Conservation (phyloP, 2,888 invertebrate genomes). For the Gari tellinella region DNA sequence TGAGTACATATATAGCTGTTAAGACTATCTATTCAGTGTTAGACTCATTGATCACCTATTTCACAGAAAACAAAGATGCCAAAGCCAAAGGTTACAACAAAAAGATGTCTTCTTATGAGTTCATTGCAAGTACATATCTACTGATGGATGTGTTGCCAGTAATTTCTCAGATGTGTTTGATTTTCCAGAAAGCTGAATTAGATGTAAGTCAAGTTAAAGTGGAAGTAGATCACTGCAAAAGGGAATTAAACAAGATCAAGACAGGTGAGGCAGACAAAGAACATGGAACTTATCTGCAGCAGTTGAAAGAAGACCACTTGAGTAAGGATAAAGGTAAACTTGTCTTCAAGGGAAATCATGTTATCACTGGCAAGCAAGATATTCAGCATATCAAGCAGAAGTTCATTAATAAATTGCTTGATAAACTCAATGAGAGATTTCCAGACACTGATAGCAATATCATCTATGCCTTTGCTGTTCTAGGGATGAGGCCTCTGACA, state of each 20-base stretch:
- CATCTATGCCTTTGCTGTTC: slow-evolving; percentile 20
- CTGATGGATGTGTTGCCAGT: slow-evolving; percentile 25
- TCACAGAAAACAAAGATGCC: slow-evolving; percentile 19
- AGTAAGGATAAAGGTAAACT: slow-evolving; percentile 10
- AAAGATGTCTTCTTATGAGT: slow-evolving; percentile 24
- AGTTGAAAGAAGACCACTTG: slow-evolving; percentile 6
- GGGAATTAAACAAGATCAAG: slow-evolving; percentile 8
- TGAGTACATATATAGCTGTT: slow-evolving; percentile 24
- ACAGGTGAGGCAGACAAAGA: slow-evolving; percentile 7
- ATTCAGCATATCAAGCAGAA: slow-evolving; percentile 19
- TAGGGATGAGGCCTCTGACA: slow-evolving; percentile 24
- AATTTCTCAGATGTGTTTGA: slow-evolving; percentile 16
- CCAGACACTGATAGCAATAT: slow-evolving; percentile 24
- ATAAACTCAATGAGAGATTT: slow-evolving; percentile 24
- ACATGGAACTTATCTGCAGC: slow-evolving; percentile 4
- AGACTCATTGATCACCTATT: slow-evolving; percentile 25
- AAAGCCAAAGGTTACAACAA: slow-evolving; percentile 34
- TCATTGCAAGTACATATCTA: slow-evolving; percentile 20
- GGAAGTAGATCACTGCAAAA: slow-evolving; percentile 12
- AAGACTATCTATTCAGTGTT: slow-evolving; percentile 31
- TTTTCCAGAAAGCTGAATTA: slow-evolving; percentile 19
- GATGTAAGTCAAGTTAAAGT: slow-evolving; percentile 25
- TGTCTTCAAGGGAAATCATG: slow-evolving; percentile 25
- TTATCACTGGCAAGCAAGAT: slow-evolving; percentile 19
- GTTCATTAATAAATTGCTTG: slow-evolving; percentile 23